These are phyloP conservation scores for Bombus balteatus DNA, from an alignment of 1,140 invertebrate genomes.

Conservation along the genomic window DNA sequence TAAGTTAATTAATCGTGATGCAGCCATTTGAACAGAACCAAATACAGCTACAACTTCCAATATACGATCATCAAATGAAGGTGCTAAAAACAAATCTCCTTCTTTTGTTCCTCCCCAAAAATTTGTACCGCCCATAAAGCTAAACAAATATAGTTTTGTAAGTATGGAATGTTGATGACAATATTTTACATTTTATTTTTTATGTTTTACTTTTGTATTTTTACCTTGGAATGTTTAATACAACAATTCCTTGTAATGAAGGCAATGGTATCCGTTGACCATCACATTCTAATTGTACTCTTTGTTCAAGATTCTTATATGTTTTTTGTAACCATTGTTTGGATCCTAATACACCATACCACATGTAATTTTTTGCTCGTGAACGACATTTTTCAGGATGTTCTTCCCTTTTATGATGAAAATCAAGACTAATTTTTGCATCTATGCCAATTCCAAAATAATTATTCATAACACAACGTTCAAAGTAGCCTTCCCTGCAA, in stretches of 20 bases:
- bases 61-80: conserved; percentile 96
- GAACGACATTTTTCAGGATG: conserved; percentile 98
- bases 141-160: conserved; percentile 75
- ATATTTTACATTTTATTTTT: conserved; percentile 16
- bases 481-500: conserved; percentile 93
- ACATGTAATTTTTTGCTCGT: conserved; percentile 98
- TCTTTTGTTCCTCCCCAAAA: conserved; percentile 97
- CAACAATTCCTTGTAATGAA: conserved; percentile 97
- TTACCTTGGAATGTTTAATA: conserved; percentile 97
- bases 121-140: conserved; percentile 99
- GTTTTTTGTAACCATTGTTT: conserved; percentile 95
- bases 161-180: conserved; percentile 8
- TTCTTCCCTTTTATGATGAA: conserved; percentile 98
- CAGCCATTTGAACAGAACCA: conserved; percentile 98
- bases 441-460: conserved; percentile 99
- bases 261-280: conserved; percentile 95
- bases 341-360: conserved; percentile 97
- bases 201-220: conserved; percentile 21
- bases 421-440: conserved; percentile 98
- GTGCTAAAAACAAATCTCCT: conserved; percentile 93
- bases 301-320: conserved; percentile 97
- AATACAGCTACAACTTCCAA: conserved; percentile 98
- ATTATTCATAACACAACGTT: conserved; percentile 99
- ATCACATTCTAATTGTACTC: conserved; percentile 96
- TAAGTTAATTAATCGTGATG: conserved; percentile 95